phyloP scores from a whole-genome alignment of 2,888 invertebrate species.

The Petrophora chlorosata region DNA sequence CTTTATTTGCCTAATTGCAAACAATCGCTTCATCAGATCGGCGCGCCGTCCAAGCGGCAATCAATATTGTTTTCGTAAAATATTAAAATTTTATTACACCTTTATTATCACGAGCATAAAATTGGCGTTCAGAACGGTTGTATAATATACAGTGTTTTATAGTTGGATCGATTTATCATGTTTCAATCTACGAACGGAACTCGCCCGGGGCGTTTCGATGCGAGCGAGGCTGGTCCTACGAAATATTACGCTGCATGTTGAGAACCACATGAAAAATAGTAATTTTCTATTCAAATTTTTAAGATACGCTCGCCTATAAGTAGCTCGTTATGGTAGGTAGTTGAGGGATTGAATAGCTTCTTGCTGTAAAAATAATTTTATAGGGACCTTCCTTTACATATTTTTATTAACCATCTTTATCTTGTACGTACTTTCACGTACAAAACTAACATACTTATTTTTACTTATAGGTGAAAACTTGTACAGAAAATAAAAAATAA shows the following conservation, averaged over 20 bases:
- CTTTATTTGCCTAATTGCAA: conserved; percentile 28
- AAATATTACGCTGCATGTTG: conserved; percentile 44
- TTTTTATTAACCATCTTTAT: no score
- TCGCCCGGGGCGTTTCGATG: conserved; percentile 42
- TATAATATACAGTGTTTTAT: conserved; percentile 40
- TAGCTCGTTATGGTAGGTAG: conserved; percentile 26
- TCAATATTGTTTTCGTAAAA: conserved; percentile 57
- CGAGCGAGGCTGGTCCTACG: conserved; percentile 41
- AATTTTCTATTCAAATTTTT: conserved; percentile 46
- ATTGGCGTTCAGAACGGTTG: conserved; percentile 48
- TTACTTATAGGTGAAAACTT: no score
- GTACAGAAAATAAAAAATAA: no score
- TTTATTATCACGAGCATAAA: conserved; percentile 54
- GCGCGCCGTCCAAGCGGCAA: conserved; percentile 34
- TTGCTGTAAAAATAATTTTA: no score
- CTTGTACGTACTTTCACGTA: no score
- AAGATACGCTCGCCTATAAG: conserved; percentile 32
- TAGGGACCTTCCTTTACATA: no score
- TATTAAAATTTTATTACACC: conserved; percentile 56
- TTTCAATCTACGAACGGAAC: conserved; percentile 59
- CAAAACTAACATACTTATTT: no score
- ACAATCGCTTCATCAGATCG: conserved; percentile 25
- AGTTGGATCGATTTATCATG: conserved; percentile 65
- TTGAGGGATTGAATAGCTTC: no score
- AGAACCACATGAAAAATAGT: conserved; percentile 40